Evolutionary conservation across 2,797 vertebrate species (phyloP).

Genomic region (Coregonus sp.): DNA sequence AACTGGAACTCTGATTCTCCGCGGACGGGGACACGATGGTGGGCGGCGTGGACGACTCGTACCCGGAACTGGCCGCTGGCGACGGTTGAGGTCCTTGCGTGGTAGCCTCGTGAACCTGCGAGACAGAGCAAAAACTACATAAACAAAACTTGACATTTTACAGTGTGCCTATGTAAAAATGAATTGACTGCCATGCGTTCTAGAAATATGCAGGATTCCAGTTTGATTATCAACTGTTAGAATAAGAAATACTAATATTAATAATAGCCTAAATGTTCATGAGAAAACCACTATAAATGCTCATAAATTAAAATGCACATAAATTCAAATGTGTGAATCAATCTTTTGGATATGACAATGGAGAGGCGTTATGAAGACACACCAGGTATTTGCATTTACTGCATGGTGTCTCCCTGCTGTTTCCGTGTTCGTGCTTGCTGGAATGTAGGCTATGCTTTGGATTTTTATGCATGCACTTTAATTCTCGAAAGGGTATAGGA

Average conservation of each 20-base stretch:
- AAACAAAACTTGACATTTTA: neutral
- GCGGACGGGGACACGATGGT: slow-evolving; percentile 97
- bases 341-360: neutral
- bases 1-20: slow-evolving; percentile 96
- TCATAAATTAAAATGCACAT: neutral
- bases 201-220: neutral
- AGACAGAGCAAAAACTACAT: slow-evolving; percentile 28
- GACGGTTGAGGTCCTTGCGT: slow-evolving; percentile 93
- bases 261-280: neutral
- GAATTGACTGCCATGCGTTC: neutral
- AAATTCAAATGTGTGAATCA: neutral
- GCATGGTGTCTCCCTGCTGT: neutral
- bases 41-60: slow-evolving; percentile 97
- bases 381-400: neutral
- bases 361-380: neutral
- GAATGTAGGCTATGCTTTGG: neutral
- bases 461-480: neutral
- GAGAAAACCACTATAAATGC: neutral
- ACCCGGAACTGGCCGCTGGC: slow-evolving; percentile 97
- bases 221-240: neutral
- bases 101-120: slow-evolving; percentile 93
- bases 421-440: neutral
- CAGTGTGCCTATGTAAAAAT: neutral
- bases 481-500: neutral
- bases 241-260: neutral